Evolutionary conservation across 1,140 invertebrate genomes (phyloP).

Genomic region (Drosophila saltans): DNA sequence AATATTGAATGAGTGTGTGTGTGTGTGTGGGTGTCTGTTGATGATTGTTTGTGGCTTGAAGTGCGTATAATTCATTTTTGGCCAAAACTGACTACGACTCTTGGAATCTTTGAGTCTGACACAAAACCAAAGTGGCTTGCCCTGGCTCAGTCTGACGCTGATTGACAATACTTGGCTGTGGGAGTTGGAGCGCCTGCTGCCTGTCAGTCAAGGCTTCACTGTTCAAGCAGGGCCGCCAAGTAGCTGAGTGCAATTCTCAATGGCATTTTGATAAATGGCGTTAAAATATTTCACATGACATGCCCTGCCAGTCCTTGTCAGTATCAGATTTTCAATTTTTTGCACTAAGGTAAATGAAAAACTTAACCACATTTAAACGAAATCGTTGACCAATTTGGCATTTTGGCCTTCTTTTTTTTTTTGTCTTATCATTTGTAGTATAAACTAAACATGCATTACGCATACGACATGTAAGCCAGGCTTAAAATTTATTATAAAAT

Average conservation of each 20-base stretch:
- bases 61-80: constrained; percentile 75
- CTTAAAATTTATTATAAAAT: constrained; percentile 29
- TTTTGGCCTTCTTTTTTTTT: constrained; percentile 23
- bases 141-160: constrained; percentile 35
- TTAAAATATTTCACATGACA: constrained; percentile 72
- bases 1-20: constrained; percentile 37
- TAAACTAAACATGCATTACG: constrained; percentile 7
- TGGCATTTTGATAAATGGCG: constrained; percentile 76
- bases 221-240: constrained; percentile 45
- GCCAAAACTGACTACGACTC: constrained; percentile 25
- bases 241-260: constrained; percentile 43
- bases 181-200: neutral
- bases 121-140: constrained; percentile 55
- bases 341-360: constrained; percentile 27
- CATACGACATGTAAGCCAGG: constrained; percentile 1
- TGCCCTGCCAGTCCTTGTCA: constrained; percentile 36
- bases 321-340: constrained; percentile 36
- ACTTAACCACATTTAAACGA: constrained; percentile 34
- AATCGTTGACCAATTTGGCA: neutral
- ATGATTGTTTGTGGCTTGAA: constrained; percentile 44
- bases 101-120: constrained; percentile 40
- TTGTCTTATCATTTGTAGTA: neutral
- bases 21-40: constrained; percentile 30
- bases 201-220: constrained; percentile 48
- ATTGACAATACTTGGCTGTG: constrained; percentile 36